A percentile compares a stretch with the other conserved stretches of the same genome.
phyloP scores from a whole-genome alignment of 2,888 invertebrate species.

The Eurois occulta region DNA sequence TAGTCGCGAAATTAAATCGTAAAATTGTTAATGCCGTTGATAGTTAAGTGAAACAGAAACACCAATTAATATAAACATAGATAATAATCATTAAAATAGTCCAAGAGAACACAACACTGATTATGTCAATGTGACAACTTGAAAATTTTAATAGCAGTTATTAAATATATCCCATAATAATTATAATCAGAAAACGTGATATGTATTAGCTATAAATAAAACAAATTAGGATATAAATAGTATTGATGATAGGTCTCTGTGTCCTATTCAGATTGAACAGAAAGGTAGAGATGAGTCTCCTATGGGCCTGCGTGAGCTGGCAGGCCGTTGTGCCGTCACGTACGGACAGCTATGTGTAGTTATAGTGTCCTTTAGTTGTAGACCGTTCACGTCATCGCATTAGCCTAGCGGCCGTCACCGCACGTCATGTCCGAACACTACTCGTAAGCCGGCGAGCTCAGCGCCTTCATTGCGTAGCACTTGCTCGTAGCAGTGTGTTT shows the following conservation, averaged over 20 bases:
- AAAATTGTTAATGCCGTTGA: slow-evolving; percentile 8
- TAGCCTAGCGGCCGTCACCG: slow-evolving; percentile 3
- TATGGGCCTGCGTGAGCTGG: background rate
- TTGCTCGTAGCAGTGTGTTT: background rate
- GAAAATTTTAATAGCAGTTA: slow-evolving; percentile 35
- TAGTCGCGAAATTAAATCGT: slow-evolving; percentile 2
- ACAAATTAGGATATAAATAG: slow-evolving; percentile 51
- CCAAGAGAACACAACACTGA: slow-evolving; percentile 24
- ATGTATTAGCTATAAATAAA: slow-evolving; percentile 56
- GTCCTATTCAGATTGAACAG: background rate
- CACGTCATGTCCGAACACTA: slow-evolving; percentile 10
- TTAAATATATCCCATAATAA: slow-evolving; percentile 41
- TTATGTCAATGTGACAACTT: slow-evolving; percentile 8
- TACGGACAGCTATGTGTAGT: slow-evolving; percentile 8
- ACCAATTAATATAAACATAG: slow-evolving; percentile 41
- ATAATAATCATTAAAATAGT: slow-evolving; percentile 28
- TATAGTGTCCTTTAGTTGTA: slow-evolving; percentile 13
- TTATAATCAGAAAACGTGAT: slow-evolving; percentile 57
- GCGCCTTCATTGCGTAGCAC: slow-evolving; percentile 17
- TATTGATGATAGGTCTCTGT: slow-evolving; percentile 23
- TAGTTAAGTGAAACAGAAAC: slow-evolving; percentile 31
- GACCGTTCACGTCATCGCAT: slow-evolving; percentile 15
- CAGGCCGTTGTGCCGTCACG: background rate
- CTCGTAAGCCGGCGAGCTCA: slow-evolving; percentile 14
- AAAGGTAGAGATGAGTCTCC: background rate